Evolutionary conservation across 2,888 invertebrate genomes (phyloP).

Genomic region (Operophtera brumata): DNA sequence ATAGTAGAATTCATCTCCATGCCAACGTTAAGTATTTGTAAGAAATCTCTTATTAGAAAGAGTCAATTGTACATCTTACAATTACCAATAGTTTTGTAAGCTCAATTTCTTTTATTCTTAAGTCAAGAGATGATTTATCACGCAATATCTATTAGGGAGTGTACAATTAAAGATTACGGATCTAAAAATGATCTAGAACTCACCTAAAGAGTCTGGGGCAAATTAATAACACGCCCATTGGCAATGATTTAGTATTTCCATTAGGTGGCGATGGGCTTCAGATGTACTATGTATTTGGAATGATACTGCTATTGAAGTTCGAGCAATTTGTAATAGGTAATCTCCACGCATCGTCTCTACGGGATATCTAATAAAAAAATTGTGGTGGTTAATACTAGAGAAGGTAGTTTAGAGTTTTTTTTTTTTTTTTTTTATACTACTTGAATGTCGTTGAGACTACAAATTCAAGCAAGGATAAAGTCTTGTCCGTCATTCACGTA

Average conservation of each 20-base stretch:
- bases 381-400: not conserved
- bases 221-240: conserved; percentile 23
- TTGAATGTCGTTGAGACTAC: too few relatives aligned
- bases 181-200: conserved; percentile 26
- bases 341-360: not conserved
- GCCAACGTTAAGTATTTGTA: too few relatives aligned
- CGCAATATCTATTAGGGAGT: conserved; percentile 24
- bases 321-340: not conserved
- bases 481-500: too few relatives aligned
- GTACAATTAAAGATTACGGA: conserved; percentile 24
- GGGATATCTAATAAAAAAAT: not conserved
- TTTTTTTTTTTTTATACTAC: too few relatives aligned
- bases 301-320: not conserved
- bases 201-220: conserved; percentile 21
- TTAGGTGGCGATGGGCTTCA: conserved; percentile 18
- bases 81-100: too few relatives aligned
- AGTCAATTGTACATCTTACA: too few relatives aligned
- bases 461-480: too few relatives aligned
- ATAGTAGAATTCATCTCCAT: too few relatives aligned
- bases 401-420: too few relatives aligned
- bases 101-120: not conserved
- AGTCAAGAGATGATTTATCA: conserved; percentile 13
- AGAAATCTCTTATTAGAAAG: too few relatives aligned
- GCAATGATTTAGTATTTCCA: conserved; percentile 18
- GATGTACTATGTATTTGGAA: not conserved